These are phyloP conservation scores for Netelia inedita DNA, from an alignment of 2,888 invertebrate species.

Conservation along the genomic window DNA sequence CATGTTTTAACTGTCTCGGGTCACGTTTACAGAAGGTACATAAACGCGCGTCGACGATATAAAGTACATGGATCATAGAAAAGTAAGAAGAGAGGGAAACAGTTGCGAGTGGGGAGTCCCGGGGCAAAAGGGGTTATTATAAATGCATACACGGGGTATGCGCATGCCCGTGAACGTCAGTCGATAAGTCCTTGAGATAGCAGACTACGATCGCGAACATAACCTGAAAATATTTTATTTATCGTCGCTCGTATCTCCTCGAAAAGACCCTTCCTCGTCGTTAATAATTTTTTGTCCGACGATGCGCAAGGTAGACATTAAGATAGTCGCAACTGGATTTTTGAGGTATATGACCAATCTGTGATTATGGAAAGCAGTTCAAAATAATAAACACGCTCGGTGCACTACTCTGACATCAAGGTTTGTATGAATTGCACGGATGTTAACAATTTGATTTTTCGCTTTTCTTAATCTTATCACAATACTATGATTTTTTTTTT, in stretches of 20 bases:
- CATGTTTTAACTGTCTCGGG: neutral
- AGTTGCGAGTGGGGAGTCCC: neutral
- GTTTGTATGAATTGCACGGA: slow-evolving; percentile 31
- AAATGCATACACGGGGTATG: neutral
- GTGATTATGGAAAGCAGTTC: slow-evolving; percentile 48
- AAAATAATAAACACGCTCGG: neutral
- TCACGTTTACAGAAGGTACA: neutral
- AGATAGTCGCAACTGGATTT: neutral
- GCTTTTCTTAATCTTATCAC: neutral
- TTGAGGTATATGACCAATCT: neutral
- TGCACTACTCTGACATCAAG: slow-evolving; percentile 27
- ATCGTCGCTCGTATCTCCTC: slow-evolving; percentile 40
- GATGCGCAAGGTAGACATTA: neutral
- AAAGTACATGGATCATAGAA: neutral
- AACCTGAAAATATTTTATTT: slow-evolving; percentile 77
- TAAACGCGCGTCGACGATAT: slow-evolving; percentile 14
- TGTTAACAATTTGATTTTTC: neutral
- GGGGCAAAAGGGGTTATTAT: neutral
- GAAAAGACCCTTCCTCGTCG: slow-evolving; percentile 6
- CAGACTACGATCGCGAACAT: slow-evolving; percentile 67
- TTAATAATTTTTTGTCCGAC: neutral
- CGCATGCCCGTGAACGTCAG: slow-evolving; percentile 61
- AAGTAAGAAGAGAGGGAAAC: slow-evolving; percentile 7
- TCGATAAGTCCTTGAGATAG: slow-evolving; percentile 68
- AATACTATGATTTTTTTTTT: neutral